Evolutionary conservation across 2,797 vertebrate species (phyloP).

Genomic region (Chelonia mydas): DNA sequence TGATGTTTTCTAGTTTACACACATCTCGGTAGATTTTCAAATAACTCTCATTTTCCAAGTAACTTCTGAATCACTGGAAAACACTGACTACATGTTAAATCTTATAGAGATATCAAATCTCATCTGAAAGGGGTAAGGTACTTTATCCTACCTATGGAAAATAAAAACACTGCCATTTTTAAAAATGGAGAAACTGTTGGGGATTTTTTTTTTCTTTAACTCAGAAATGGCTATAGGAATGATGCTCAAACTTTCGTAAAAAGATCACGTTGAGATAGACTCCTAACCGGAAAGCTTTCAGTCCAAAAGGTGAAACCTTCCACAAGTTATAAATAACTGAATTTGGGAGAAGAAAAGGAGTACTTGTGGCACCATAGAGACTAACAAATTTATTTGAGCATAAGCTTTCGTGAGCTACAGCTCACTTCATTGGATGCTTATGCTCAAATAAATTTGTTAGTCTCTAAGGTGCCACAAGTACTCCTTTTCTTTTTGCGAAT

Average conservation of each 20-base stretch:
- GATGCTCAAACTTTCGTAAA: not conserved
- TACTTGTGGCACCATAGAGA: too few relatives aligned
- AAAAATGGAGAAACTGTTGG: not conserved
- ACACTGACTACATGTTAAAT: not conserved
- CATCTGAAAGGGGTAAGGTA: not conserved
- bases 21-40: not conserved
- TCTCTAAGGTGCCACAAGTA: too few relatives aligned
- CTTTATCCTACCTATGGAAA: not conserved
- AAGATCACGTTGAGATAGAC: not conserved
- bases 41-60: not conserved
- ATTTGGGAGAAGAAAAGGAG: not conserved
- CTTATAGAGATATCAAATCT: conserved; percentile 11
- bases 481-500: too few relatives aligned
- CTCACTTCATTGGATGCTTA: too few relatives aligned
- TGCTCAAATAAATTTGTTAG: too few relatives aligned
- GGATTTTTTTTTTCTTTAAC: not conserved
- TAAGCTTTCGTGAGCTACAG: too few relatives aligned
- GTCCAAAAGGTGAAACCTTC: not conserved
- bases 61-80: not conserved
- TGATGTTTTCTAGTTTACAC: conserved; percentile 1
- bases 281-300: not conserved
- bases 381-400: too few relatives aligned
- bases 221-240: not conserved
- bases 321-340: not conserved
- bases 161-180: not conserved